phyloP scores from a whole-genome alignment of 2,797 vertebrate genomes.

The Ataeniobius toweri region DNA sequence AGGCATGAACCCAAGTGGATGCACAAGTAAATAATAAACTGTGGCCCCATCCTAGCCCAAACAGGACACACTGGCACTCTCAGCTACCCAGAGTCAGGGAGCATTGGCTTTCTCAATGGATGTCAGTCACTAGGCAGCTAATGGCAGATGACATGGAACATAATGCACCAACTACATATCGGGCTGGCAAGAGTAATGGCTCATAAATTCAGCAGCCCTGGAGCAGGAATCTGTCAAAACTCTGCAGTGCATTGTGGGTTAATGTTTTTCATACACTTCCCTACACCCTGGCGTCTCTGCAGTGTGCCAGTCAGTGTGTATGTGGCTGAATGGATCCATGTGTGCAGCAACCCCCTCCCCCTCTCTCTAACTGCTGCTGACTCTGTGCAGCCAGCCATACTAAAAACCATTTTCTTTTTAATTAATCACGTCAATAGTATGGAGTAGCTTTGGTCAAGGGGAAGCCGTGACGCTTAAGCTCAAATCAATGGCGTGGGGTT shows the following conservation, averaged over 20 bases:
- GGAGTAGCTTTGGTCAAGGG: slow-evolving; percentile 68
- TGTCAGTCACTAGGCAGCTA: slow-evolving; percentile 85
- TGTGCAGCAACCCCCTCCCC: slow-evolving; percentile 18
- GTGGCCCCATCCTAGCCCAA: slow-evolving; percentile 72
- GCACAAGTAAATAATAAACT: slow-evolving; percentile 82
- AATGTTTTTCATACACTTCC: slow-evolving; percentile 81
- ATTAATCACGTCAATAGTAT: slow-evolving; percentile 87
- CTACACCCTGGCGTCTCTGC: slow-evolving; percentile 42
- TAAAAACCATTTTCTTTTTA: slow-evolving; percentile 89
- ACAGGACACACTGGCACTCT: slow-evolving; percentile 69
- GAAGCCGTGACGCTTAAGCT: slow-evolving; percentile 76
- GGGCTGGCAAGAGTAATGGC: slow-evolving; percentile 85
- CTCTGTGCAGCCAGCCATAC: slow-evolving; percentile 79
- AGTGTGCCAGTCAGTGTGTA: slow-evolving; percentile 32
- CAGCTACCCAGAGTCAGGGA: slow-evolving; percentile 68
- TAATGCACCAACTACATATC: slow-evolving; percentile 88
- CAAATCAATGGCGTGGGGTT: slow-evolving; percentile 81
- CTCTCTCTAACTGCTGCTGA: slow-evolving; percentile 28
- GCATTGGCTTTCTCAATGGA: slow-evolving; percentile 85
- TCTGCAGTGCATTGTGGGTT: slow-evolving; percentile 82
- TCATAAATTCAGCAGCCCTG: slow-evolving; percentile 85
- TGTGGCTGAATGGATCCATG: slow-evolving; percentile 24
- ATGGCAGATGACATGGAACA: slow-evolving; percentile 90
- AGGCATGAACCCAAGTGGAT: slow-evolving; percentile 84
- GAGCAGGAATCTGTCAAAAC: slow-evolving; percentile 86